Evolutionary conservation across 2,797 vertebrate species (phyloP).

Genomic region (Syngnathus rostellatus): DNA sequence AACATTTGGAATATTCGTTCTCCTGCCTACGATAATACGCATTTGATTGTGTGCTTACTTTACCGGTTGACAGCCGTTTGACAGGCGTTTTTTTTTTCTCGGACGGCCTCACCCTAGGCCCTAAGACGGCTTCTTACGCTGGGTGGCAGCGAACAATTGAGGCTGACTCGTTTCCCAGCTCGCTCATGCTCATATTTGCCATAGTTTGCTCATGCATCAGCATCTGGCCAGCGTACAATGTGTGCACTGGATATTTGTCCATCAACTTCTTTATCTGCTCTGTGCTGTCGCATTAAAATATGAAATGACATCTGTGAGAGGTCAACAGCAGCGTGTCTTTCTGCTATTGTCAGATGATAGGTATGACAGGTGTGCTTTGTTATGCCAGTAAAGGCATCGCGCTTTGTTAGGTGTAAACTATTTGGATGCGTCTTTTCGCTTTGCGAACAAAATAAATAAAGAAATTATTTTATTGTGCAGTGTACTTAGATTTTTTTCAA

Average conservation of each 20-base stretch:
- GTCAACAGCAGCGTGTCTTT: background rate
- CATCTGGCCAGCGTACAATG: constrained; percentile 27
- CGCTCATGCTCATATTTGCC: constrained; percentile 30
- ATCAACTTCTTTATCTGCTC: constrained; percentile 38
- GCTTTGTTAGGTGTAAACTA: background rate
- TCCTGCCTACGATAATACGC: constrained; percentile 15
- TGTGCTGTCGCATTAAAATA: constrained; percentile 25
- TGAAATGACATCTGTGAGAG: background rate
- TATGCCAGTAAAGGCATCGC: background rate
- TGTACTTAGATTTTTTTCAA: no score
- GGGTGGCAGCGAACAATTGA: constrained; percentile 46
- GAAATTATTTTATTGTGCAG: background rate
- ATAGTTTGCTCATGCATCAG: constrained; percentile 45
- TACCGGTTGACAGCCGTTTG: constrained; percentile 27
- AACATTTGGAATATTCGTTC: constrained; percentile 5
- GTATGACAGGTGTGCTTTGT: background rate
- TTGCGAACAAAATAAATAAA: background rate
- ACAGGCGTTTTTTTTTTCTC: constrained; percentile 29
- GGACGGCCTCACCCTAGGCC: constrained; percentile 40
- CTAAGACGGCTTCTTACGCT: constrained; percentile 45
- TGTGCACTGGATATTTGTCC: constrained; percentile 46
- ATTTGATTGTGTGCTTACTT: constrained; percentile 21
- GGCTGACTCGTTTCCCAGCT: constrained; percentile 47
- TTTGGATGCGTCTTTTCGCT: background rate
- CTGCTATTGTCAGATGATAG: background rate